phyloP scores from a whole-genome alignment of 2,888 invertebrate species.

The Teleogryllus oceanicus region DNA sequence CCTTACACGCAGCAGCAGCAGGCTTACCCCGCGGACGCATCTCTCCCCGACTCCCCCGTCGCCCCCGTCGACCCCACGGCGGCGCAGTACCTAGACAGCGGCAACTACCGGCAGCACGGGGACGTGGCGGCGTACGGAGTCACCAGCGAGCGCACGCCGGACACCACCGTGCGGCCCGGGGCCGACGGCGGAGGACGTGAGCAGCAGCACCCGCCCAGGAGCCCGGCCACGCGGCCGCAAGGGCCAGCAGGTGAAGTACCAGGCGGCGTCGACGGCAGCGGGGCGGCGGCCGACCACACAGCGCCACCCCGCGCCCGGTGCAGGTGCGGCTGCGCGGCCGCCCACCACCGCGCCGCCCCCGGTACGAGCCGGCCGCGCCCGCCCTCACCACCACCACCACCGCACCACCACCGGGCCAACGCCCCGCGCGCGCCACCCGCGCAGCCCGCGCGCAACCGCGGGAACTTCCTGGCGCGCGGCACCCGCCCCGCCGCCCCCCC shows the following conservation, averaged over 20 bases:
- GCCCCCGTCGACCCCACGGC: not conserved
- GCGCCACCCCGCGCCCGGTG: too few species aligned
- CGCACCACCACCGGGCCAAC: not conserved
- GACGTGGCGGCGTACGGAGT: not conserved
- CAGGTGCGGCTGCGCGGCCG: not conserved
- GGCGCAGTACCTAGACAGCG: not conserved
- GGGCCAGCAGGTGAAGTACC: not conserved
- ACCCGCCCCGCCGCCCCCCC: not conserved
- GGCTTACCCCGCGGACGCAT: too few species aligned
- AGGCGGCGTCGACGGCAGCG: not conserved
- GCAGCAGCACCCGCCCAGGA: not conserved
- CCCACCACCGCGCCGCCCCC: not conserved
- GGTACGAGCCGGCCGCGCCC: not conserved
- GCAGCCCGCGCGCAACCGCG: not conserved
- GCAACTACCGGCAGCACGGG: not conserved
- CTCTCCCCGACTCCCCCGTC: too few species aligned
- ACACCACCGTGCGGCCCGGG: not conserved
- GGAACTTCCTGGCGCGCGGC: not conserved
- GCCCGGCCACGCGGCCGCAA: not conserved
- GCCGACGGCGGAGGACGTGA: not conserved
- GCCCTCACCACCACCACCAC: not conserved
- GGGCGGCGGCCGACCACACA: too few species aligned
- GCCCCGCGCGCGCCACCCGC: not conserved
- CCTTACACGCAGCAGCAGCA: slow-evolving; percentile 32
- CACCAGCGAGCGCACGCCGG: not conserved